Evolutionary conservation across 2,113 vertebrate genomes (phyloP).

Genomic region (Megatriorchis doriae): DNA sequence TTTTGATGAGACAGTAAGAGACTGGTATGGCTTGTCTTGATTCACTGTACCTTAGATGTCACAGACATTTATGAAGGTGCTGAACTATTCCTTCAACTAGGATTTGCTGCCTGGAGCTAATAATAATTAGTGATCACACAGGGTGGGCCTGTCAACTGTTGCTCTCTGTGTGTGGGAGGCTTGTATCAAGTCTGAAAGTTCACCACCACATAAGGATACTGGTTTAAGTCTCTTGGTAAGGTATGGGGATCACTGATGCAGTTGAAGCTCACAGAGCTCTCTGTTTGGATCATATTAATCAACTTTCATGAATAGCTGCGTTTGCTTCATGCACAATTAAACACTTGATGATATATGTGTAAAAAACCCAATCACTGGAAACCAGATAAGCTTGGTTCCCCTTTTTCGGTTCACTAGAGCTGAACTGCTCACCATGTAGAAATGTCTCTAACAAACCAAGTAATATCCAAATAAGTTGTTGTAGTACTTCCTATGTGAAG

Average conservation of each 20-base stretch:
- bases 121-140: neutral
- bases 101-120: neutral
- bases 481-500: neutral
- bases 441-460: neutral
- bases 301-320: neutral
- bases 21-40: neutral
- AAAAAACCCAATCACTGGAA: neutral
- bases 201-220: accelerated
- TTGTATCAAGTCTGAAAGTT: neutral
- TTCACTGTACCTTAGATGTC: neutral
- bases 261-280: neutral
- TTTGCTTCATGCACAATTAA: neutral
- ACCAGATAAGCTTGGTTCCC: neutral
- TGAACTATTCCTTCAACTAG: neutral
- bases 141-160: neutral
- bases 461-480: neutral
- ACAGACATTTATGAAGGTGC: neutral
- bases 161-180: neutral
- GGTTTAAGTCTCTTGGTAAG: neutral
- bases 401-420: neutral
- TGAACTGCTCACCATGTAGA: neutral
- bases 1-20: neutral
- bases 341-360: neutral
- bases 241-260: neutral
- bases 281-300: neutral